phyloP scores from a whole-genome alignment of 1,140 invertebrate species.

The Chelonus insularis region DNA sequence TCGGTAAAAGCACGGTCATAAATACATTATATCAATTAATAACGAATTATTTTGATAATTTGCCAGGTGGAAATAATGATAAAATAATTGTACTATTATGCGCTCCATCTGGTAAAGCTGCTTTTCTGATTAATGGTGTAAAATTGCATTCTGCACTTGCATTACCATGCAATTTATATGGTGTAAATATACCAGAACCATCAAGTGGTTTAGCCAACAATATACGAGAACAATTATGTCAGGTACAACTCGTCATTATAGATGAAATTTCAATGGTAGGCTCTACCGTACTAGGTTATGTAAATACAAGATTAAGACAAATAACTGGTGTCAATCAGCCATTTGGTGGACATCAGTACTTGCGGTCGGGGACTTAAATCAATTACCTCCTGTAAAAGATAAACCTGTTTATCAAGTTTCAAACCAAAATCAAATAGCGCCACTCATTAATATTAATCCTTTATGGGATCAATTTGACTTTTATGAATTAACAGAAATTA shows the following conservation, averaged over 20 bases:
- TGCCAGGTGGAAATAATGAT: too few relatives aligned
- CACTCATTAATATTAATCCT: background rate
- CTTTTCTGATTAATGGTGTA: constrained; percentile 38
- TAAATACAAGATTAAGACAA: constrained; percentile 43
- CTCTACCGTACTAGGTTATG: constrained; percentile 30
- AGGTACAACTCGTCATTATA: background rate
- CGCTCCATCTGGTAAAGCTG: constrained; percentile 47
- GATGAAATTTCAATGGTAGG: constrained; percentile 50
- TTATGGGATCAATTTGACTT: constrained; percentile 22
- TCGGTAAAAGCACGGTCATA: too few relatives aligned
- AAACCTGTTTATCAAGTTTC: constrained; percentile 15
- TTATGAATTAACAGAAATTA: constrained; percentile 32
- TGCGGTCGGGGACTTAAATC: constrained; percentile 37
- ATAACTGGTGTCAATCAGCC: constrained; percentile 38
- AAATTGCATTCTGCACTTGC: constrained; percentile 30
- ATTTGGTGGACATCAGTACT: constrained; percentile 39
- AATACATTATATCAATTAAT: too few relatives aligned
- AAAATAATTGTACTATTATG: constrained; percentile 32
- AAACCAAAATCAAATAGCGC: background rate
- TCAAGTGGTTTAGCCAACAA: background rate
- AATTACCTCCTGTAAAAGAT: constrained; percentile 35
- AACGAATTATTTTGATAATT: too few relatives aligned
- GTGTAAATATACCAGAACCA: constrained; percentile 19
- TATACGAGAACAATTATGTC: background rate
- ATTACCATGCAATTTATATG: background rate